Evolutionary conservation across 2,113 vertebrate species (phyloP), one percentile per base, ranked within the genome.

Genomic region (Pseudolaguvia tuberculata): DNA sequence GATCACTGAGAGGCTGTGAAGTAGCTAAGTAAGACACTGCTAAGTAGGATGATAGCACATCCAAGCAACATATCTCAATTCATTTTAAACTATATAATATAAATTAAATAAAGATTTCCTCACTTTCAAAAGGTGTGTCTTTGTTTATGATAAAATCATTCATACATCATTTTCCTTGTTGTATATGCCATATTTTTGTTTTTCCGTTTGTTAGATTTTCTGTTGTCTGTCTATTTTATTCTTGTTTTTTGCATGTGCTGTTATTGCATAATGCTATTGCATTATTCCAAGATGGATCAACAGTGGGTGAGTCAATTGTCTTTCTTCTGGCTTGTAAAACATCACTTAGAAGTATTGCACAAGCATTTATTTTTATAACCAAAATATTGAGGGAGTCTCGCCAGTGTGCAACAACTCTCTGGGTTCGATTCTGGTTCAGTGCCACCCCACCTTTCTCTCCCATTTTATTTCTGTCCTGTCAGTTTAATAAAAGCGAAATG

Each of bases 301-400:
- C 96, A 99, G 70, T 99, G 95, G 96, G 96, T 98, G 95, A 98
- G 96, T 97, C 62, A 56, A 53, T 82, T 77, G 35, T 82, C 62
- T 25, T 15, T 35, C 14, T 15, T 52, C 9, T 8, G 13, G n/a
- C 61, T 65, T 23, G 12, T 45, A 53, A 73, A 35, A 14, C 27
- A 20, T 12, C 25, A 55, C 5, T 56, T 31, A 10, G 21, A 18
- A 51, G 15, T 12, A 59, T 31, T 21, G 47, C 13, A 23, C n/a
- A 63, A 63, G 11, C 35, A 45, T 23, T 45, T 31, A 23, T 21
- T 4, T 9, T 42, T n/a, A 21, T 13, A 42, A 42, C 21, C 1
- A 15, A 13, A 21, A 42, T 42, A 1, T 63, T 42, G 39, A 8
- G 8, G 39, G 39, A 35, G 31, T 4, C n/a, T 42, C 39, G 39